These are phyloP conservation scores for Anguilla marmorata DNA, from an alignment of 2,797 vertebrate genomes.

Conservation along the genomic window DNA sequence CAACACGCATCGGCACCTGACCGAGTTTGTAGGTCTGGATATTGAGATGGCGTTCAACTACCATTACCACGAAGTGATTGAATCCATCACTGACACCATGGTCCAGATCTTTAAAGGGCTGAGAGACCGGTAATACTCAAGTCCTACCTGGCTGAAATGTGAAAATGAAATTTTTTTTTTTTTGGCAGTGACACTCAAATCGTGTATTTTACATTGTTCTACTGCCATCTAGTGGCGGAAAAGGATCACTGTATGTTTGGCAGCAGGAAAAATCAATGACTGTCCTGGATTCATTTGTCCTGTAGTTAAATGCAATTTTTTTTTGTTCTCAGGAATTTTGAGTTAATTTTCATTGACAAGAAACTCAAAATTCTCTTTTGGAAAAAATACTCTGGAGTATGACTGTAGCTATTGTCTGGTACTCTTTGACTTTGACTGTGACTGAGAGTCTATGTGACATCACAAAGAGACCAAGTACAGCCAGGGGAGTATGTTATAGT, in stretches of 20 bases:
- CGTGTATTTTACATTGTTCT: conserved; percentile 36
- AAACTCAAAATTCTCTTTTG: too few species aligned
- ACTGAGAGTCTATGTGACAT: not conserved
- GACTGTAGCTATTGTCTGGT: not conserved
- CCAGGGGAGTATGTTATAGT: too few species aligned
- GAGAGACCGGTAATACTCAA: conserved; percentile 83
- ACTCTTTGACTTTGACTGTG: not conserved
- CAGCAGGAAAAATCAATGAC: not conserved
- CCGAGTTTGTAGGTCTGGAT: conserved; percentile 98
- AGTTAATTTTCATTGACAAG: too few species aligned
- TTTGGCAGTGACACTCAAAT: not conserved
- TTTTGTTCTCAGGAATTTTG: not conserved
- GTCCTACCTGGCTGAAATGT: not conserved
- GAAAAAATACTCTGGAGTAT: not conserved
- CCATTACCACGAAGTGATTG: conserved; percentile 97
- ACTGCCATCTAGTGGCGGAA: conserved; percentile 59
- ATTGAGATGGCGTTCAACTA: conserved; percentile 99
- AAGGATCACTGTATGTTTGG: not conserved
- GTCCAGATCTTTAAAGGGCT: conserved; percentile 99
- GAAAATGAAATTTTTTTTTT: not conserved
- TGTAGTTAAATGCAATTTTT: too few species aligned
- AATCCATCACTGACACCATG: conserved; percentile 95
- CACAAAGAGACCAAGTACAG: too few species aligned
- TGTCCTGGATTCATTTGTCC: not conserved
- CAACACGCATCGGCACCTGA: conserved; percentile 97